A percentile compares a stretch with the other conserved stretches of the same genome.
These are phyloP conservation scores for Aphelinus atriplicis DNA, from an alignment of 1,140 invertebrate genomes.

Conservation along the genomic window DNA sequence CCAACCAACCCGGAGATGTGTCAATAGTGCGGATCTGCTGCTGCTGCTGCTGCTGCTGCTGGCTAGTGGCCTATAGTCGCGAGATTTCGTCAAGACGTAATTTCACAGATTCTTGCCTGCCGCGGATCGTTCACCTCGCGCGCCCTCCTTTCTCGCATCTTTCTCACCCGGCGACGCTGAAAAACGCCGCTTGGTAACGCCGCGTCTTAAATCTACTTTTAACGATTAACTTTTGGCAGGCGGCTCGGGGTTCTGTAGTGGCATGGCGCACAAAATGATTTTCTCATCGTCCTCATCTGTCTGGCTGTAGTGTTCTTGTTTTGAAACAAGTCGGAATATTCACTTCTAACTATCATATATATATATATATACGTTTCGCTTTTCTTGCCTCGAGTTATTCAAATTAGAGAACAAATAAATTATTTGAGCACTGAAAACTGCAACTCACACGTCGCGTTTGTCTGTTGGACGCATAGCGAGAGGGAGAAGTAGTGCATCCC, in stretches of 20 bases:
- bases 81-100: constrained; percentile 38
- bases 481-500: too few relatives aligned
- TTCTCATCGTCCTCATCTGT: too few relatives aligned
- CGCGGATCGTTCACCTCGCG: constrained; percentile 36
- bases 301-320: too few relatives aligned
- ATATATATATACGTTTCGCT: neutral
- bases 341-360: neutral
- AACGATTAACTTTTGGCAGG: neutral
- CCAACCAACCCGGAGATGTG: constrained; percentile 28
- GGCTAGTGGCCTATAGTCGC: neutral
- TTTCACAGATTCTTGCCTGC: constrained; percentile 33
- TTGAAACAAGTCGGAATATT: neutral
- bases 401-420: too few relatives aligned
- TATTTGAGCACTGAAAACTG: too few relatives aligned
- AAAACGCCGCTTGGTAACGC: neutral
- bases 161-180: neutral
- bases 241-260: neutral
- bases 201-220: neutral
- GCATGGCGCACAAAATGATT: too few relatives aligned
- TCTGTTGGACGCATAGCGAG: too few relatives aligned
- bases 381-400: too few relatives aligned
- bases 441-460: too few relatives aligned
- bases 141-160: constrained; percentile 22
- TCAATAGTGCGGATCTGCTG: constrained; percentile 17
- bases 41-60: constrained; percentile 8